phyloP scores from a whole-genome alignment of 2,797 vertebrate species.

The Ambastaia sidthimunki region DNA sequence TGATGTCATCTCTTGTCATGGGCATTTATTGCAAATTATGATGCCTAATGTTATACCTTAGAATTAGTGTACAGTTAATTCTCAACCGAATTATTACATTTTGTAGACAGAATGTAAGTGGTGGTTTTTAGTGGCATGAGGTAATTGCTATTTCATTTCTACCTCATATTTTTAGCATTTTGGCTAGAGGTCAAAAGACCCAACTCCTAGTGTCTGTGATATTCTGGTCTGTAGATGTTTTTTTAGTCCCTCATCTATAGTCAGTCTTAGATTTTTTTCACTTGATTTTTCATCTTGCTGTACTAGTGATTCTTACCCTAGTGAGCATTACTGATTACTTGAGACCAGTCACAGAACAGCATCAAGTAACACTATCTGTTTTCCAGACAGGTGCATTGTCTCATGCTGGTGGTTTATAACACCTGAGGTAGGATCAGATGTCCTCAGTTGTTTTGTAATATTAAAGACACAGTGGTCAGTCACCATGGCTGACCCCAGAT shows the following conservation, averaged over 20 bases:
- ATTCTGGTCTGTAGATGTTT: no score
- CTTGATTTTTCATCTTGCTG: no score
- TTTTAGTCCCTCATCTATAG: no score
- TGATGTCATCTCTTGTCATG: not conserved
- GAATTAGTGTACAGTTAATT: not conserved
- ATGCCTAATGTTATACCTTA: not conserved
- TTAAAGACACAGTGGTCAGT: conserved; percentile 14
- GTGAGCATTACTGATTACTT: not conserved
- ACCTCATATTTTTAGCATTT: no score
- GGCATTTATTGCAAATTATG: not conserved
- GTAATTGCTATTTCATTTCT: no score
- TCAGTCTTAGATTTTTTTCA: no score
- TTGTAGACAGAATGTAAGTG: no score
- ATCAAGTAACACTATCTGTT: not conserved
- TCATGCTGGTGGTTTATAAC: not conserved
- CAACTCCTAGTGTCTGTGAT: no score
- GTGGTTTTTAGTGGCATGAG: no score
- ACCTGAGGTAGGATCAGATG: conserved; percentile 39
- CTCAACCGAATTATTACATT: no score
- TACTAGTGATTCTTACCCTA: not conserved
- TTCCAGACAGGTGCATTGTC: not conserved
- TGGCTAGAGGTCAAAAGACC: no score
- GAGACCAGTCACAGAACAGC: not conserved
- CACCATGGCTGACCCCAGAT: conserved; percentile 39
- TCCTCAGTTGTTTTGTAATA: conserved; percentile 42